phyloP scores from a whole-genome alignment of 2,888 invertebrate genomes.

The Odontomyia ornata region DNA sequence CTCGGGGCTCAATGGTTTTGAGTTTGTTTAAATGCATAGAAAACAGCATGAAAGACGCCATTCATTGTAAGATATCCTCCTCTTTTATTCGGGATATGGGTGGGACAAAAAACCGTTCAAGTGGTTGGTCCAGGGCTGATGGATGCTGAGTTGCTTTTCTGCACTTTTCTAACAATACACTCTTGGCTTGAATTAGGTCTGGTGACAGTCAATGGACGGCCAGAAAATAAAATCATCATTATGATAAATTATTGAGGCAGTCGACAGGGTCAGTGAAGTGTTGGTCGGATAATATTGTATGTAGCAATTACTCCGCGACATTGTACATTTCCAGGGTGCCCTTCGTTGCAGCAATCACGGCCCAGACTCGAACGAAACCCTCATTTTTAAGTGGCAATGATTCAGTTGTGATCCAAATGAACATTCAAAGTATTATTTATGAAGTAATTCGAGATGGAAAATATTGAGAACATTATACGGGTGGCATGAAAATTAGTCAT shows the following conservation, averaged over 20 bases:
- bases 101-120: constrained; percentile 5
- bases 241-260: constrained; percentile 6
- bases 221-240: constrained; percentile 30
- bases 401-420: neutral
- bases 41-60: constrained; percentile 22
- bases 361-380: neutral
- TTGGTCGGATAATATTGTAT: constrained; percentile 3
- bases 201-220: neutral
- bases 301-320: constrained; percentile 36
- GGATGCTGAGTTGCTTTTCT: neutral
- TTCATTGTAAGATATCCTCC: constrained; percentile 20
- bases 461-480: constrained; percentile 23
- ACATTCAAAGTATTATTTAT: neutral
- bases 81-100: neutral
- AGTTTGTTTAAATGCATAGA: constrained; percentile 21
- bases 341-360: constrained; percentile 14
- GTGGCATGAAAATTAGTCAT: constrained; percentile 28
- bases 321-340: constrained; percentile 17
- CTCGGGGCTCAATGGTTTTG: neutral
- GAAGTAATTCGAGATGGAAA: neutral
- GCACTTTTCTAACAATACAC: neutral
- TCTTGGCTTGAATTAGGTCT: constrained; percentile 4
- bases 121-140: neutral
- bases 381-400: neutral
- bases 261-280: constrained; percentile 18